phyloP scores from a whole-genome alignment of 2,113 vertebrate species.

The Clarias magur region DNA sequence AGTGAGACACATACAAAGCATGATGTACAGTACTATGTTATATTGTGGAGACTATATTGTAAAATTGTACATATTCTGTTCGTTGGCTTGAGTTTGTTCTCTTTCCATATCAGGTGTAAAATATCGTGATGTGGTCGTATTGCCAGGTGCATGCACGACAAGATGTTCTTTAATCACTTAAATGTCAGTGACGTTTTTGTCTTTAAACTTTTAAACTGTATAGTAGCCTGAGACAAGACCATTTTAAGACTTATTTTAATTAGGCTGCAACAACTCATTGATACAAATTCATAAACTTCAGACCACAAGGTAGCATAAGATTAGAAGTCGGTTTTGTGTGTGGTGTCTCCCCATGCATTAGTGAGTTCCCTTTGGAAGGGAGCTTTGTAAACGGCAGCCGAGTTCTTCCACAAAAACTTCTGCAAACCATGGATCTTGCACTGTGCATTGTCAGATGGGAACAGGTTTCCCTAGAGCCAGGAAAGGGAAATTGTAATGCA shows the following conservation, averaged over 20 bases:
- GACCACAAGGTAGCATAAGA: no score
- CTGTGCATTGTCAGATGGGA: no score
- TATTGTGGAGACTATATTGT: no score
- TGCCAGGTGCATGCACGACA: not conserved
- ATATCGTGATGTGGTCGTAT: not conserved
- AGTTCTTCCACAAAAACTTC: no score
- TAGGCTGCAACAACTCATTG: not conserved
- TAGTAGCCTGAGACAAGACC: not conserved
- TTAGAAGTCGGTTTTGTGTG: no score
- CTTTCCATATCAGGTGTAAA: not conserved
- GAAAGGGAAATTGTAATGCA: no score
- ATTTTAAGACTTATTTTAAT: not conserved
- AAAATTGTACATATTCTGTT: not conserved
- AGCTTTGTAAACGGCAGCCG: no score
- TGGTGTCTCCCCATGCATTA: no score
- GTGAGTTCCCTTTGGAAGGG: no score
- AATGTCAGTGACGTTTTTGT: not conserved
- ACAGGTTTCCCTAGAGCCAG: no score
- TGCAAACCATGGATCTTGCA: no score
- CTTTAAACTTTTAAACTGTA: not conserved
- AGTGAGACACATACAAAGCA: not conserved
- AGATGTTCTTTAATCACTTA: not conserved
- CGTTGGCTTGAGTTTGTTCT: not conserved
- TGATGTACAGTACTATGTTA: not conserved
- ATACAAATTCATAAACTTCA: not conserved